phyloP scores from a whole-genome alignment of 2,113 vertebrate species.

The Mormoops blainvillei region DNA sequence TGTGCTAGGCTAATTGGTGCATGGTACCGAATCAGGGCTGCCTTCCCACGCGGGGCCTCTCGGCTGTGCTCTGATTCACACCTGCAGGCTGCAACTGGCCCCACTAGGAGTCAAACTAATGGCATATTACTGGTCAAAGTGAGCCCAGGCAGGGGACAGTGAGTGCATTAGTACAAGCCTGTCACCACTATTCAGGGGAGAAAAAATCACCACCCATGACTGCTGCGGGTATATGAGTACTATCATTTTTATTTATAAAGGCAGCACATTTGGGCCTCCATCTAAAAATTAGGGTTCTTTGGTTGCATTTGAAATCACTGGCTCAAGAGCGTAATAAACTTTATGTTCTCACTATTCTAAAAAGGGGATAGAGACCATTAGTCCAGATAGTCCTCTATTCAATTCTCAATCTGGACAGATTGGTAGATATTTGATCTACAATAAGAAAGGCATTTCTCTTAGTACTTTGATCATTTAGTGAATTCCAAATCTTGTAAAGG shows the following conservation, averaged over 20 bases:
- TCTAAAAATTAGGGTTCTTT: neutral
- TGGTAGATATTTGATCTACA: neutral
- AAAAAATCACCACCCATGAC: neutral
- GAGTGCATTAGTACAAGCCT: neutral
- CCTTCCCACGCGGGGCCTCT: neutral
- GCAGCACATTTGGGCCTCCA: neutral
- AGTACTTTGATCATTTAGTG: neutral
- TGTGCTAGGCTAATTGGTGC: neutral
- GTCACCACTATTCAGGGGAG: neutral
- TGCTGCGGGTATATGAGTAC: neutral
- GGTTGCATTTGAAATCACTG: neutral
- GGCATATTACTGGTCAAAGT: neutral
- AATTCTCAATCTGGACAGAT: neutral
- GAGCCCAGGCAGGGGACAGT: neutral
- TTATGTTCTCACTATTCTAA: neutral
- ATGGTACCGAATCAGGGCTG: neutral
- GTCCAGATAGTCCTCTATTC: neutral
- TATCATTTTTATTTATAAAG: neutral
- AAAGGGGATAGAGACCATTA: neutral
- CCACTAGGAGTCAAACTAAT: neutral
- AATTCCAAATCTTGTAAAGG: neutral
- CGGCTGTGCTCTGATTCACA: conserved; percentile 42
- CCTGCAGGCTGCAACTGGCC: neutral
- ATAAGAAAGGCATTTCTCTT: neutral
- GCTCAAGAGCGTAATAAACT: neutral